Conservation (phyloP, 2,113 vertebrate species). For the Gobiocypris rarus region DNA sequence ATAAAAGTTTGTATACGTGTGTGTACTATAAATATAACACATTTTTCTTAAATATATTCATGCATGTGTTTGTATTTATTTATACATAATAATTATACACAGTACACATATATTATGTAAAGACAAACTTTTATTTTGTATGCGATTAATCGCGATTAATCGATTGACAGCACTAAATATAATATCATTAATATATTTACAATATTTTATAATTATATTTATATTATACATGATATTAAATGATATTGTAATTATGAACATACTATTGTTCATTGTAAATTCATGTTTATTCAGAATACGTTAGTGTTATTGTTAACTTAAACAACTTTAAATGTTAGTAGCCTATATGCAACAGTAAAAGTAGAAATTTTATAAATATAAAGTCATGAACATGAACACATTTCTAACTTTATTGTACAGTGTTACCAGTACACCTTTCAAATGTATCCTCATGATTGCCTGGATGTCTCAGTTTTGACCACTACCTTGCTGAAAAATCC, state of each 20-base stretch:
- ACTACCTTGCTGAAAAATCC: no score
- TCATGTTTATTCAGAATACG: not conserved
- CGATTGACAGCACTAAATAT: not conserved
- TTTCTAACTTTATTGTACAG: not conserved
- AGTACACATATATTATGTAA: no score
- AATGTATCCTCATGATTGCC: not conserved
- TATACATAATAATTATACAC: no score
- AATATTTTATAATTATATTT: not conserved
- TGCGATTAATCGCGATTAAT: no score
- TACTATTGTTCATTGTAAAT: not conserved
- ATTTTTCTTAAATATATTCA: no score
- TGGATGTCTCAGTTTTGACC: not conserved
- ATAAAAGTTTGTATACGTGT: no score
- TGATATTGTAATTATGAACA: not conserved
- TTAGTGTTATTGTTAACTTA: not conserved
- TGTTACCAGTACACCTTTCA: not conserved
- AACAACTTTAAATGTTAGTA: not conserved
- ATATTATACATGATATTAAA: not conserved
- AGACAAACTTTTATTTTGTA: no score
- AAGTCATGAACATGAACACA: not conserved
- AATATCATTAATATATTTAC: not conserved
- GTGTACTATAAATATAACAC: no score
- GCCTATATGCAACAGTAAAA: not conserved
- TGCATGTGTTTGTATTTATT: no score
- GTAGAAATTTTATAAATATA: not conserved